Evolutionary conservation across 2,797 vertebrate genomes (phyloP).

Genomic region (Spinus pinus): DNA sequence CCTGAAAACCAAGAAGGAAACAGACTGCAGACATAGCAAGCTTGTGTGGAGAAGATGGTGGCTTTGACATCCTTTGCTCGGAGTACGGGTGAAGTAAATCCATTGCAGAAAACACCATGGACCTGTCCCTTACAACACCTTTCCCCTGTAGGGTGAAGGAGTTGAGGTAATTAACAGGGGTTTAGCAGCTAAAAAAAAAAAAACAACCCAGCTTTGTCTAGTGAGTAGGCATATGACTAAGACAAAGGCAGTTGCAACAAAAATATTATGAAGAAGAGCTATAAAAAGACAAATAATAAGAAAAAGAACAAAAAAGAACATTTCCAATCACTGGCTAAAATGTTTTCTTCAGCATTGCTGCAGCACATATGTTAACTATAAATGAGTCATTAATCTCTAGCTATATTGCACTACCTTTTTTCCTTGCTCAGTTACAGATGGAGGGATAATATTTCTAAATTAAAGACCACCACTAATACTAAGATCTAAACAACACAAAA

Average conservation of each 20-base stretch:
- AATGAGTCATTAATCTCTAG: background rate
- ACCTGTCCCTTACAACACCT: background rate
- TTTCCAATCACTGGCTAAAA: background rate
- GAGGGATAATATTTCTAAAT: background rate
- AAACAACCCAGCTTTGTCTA: background rate
- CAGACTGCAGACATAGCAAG: background rate
- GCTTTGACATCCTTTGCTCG: background rate
- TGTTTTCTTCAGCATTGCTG: background rate
- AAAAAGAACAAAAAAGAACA: background rate
- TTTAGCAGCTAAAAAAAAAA: background rate
- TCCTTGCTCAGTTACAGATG: background rate
- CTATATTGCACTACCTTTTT: background rate
- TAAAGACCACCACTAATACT: background rate
- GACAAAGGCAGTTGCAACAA: background rate
- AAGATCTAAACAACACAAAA: background rate
- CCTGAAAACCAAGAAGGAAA: background rate
- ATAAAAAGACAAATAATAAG: background rate
- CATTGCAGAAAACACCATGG: background rate
- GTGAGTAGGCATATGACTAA: background rate
- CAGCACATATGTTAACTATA: background rate
- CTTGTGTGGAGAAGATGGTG: background rate
- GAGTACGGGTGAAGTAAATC: background rate
- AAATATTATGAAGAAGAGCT: background rate
- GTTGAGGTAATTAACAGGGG: background rate
- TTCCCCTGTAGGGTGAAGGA: fast-evolving